Conservation (phyloP, 2,888 invertebrate species). For the Ommatoiulus sabulosus region DNA sequence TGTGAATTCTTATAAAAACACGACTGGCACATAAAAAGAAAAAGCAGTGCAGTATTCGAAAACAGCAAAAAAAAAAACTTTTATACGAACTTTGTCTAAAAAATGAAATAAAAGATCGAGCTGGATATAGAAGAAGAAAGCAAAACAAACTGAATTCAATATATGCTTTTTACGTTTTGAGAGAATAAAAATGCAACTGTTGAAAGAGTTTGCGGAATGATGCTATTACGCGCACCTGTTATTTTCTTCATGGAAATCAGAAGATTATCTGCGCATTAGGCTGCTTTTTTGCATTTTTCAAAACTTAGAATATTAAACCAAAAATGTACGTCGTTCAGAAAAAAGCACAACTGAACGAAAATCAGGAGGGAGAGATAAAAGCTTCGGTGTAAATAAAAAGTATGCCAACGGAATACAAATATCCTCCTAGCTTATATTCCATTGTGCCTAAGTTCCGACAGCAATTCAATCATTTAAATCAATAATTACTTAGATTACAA, state of each 20-base stretch:
- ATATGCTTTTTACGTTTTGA: background rate
- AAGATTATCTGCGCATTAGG: background rate
- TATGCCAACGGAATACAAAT: no score
- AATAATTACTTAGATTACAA: no score
- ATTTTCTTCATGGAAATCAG: background rate
- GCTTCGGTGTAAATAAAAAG: no score
- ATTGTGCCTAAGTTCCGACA: no score
- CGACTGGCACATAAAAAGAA: slow-evolving; percentile 9
- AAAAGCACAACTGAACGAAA: background rate
- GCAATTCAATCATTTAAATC: no score
- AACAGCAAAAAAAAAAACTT: background rate
- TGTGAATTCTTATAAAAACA: slow-evolving; percentile 1
- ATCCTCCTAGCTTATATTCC: no score
- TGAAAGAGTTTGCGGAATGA: background rate
- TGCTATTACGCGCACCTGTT: background rate
- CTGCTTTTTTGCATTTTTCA: background rate
- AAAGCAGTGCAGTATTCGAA: background rate
- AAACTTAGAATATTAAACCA: background rate
- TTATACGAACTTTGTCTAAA: slow-evolving; percentile 16
- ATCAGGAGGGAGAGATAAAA: background rate
- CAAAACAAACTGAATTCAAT: background rate
- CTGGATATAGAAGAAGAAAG: background rate
- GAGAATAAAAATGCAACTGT: background rate
- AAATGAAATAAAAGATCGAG: background rate
- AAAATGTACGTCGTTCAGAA: background rate